Evolutionary conservation across 2,888 invertebrate species (phyloP).

Genomic region (Drosophila picticornis): DNA sequence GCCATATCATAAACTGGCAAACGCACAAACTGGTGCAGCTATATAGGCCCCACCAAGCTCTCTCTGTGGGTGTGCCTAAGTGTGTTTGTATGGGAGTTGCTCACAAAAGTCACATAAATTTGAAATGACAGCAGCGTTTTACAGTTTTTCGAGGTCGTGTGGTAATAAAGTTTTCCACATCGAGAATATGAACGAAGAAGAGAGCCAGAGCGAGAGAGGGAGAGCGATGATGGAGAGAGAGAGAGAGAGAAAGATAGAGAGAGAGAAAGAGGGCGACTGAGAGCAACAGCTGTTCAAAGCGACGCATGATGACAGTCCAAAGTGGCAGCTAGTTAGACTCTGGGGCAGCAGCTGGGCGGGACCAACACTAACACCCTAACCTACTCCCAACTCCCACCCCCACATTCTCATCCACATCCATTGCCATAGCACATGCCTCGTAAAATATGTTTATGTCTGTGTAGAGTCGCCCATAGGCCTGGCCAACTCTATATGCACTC

Average conservation of each 20-base stretch:
- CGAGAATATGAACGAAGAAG: constrained; percentile 25
- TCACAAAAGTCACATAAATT: constrained; percentile 79
- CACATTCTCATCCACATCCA: not conserved
- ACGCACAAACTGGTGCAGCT: constrained; percentile 48
- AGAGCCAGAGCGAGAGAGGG: not conserved
- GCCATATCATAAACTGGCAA: constrained; percentile 75
- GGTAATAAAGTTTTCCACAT: constrained; percentile 65
- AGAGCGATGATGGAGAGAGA: not conserved
- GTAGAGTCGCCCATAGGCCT: constrained; percentile 45
- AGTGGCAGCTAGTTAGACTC: constrained; percentile 56
- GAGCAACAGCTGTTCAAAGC: constrained; percentile 54
- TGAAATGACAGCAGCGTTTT: constrained; percentile 77
- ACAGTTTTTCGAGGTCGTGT: constrained; percentile 76
- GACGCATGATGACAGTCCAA: constrained; percentile 61
- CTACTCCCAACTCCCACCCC: not conserved
- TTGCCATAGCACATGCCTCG: constrained; percentile 38
- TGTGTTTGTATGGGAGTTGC: constrained; percentile 47
- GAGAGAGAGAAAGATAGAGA: not conserved
- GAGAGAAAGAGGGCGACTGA: constrained; percentile 3
- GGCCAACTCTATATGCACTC: constrained; percentile 23
- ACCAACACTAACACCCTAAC: constrained; percentile 1
- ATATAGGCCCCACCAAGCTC: constrained; percentile 16
- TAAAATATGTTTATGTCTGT: constrained; percentile 62
- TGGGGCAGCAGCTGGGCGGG: constrained; percentile 38
- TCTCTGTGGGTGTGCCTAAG: constrained; percentile 3